Percentiles rank a stretch among this genome's conserved stretches.
These are phyloP conservation scores for Palythoa grandiflora DNA, from an alignment of 92 coral and sea anemone species.

Conservation along the genomic window DNA sequence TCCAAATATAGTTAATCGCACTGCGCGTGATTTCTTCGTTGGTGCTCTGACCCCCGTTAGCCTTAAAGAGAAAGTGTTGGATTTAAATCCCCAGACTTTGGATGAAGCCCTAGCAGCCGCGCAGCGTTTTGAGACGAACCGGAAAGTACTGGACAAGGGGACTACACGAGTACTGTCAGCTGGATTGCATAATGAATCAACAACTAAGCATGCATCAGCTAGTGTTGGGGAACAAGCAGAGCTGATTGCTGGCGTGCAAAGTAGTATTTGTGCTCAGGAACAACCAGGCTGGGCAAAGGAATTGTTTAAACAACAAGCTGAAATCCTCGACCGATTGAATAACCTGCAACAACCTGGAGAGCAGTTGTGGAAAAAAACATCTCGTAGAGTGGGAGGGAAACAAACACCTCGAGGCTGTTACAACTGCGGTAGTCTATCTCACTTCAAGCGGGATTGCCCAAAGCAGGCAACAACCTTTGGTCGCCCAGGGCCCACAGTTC, in stretches of 20 bases:
- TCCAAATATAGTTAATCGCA: constrained; percentile 24
- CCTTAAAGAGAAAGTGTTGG: constrained; percentile 29
- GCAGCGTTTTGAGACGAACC: constrained; percentile 45
- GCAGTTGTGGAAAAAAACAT: no score
- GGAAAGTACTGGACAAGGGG: constrained; percentile 40
- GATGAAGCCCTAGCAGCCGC: constrained; percentile 50
- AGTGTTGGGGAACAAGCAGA: no score
- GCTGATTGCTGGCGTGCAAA: no score
- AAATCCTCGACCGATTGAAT: no score
- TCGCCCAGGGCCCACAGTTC: no score
- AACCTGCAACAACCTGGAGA: no score
- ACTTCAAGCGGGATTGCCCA: no score
- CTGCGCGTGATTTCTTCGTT: constrained; percentile 40
- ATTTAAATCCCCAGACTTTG: constrained; percentile 32
- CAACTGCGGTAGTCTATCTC: constrained; percentile 12
- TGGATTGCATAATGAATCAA: neutral
- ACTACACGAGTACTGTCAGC: constrained; percentile 27
- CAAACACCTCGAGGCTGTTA: constrained; percentile 38
- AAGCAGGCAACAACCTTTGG: no score
- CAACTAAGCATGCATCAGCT: no score
- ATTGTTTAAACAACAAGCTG: no score
- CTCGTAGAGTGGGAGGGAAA: neutral
- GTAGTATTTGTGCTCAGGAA: no score
- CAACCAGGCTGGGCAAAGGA: no score
- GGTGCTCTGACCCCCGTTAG: constrained; percentile 32